Conservation (phyloP, 2,888 invertebrate genomes). For the Eledone cirrhosa region DNA sequence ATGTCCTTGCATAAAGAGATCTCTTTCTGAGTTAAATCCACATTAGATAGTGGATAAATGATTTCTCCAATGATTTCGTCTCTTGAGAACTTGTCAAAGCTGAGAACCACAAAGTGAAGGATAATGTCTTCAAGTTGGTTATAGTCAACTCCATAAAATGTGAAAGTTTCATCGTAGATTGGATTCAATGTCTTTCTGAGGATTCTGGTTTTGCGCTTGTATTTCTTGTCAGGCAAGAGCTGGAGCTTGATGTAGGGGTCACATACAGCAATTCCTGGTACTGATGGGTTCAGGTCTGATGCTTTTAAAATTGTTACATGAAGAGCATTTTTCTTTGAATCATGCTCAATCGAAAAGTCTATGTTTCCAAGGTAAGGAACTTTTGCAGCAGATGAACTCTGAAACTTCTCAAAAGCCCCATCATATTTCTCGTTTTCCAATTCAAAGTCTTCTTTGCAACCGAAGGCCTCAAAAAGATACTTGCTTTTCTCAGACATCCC, state of each 20-base stretch:
- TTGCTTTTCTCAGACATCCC: slow-evolving; percentile 43
- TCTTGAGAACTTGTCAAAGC: slow-evolving; percentile 94
- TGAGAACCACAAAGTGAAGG: slow-evolving; percentile 72
- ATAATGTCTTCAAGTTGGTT: slow-evolving; percentile 89
- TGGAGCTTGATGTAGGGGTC: slow-evolving; percentile 99
- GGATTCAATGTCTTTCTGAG: slow-evolving; percentile 95
- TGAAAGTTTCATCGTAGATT: slow-evolving; percentile 98
- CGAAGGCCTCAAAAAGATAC: slow-evolving; percentile 37
- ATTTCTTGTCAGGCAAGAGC: slow-evolving; percentile 95
- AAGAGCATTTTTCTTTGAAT: slow-evolving; percentile 87
- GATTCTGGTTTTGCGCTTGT: slow-evolving; percentile 95
- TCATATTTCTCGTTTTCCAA: slow-evolving; percentile 70
- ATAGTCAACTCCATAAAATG: slow-evolving; percentile 83
- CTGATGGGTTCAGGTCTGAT: slow-evolving; percentile 84
- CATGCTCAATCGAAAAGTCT: slow-evolving; percentile 89
- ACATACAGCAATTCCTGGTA: slow-evolving; percentile 80
- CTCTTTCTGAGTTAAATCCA: slow-evolving; percentile 67
- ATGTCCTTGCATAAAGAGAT: slow-evolving; percentile 79
- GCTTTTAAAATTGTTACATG: slow-evolving; percentile 92
- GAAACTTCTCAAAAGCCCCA: slow-evolving; percentile 63
- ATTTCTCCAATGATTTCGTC: slow-evolving; percentile 99
- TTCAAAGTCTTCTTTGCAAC: slow-evolving; percentile 55
- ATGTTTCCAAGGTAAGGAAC: slow-evolving; percentile 79
- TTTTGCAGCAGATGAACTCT: slow-evolving; percentile 63
- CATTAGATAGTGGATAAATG: slow-evolving; percentile 72